Evolutionary conservation across 2,888 invertebrate species (phyloP).

Genomic region (Omphaloscelis lunosa): DNA sequence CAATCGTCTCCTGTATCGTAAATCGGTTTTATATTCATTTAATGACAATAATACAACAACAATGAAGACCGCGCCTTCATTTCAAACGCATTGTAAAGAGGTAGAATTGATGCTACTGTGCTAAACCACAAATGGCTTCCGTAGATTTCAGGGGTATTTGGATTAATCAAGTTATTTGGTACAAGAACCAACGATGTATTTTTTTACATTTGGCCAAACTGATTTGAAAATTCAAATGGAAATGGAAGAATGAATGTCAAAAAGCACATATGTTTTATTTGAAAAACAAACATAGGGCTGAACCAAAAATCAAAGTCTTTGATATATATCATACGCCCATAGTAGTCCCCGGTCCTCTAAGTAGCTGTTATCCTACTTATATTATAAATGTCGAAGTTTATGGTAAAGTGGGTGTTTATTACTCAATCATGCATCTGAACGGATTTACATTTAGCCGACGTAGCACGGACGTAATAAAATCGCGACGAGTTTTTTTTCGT

Average conservation of each 20-base stretch:
- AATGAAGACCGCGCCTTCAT: constrained; percentile 81
- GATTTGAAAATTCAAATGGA: background rate
- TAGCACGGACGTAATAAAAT: too few relatives aligned
- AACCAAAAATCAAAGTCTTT: background rate
- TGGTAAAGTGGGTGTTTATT: background rate
- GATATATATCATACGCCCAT: background rate
- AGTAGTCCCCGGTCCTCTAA: background rate
- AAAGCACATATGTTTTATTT: background rate
- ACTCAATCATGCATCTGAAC: background rate
- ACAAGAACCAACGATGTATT: background rate
- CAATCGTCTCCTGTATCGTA: constrained; percentile 77
- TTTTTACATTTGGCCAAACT: background rate
- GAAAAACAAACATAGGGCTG: background rate
- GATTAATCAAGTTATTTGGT: constrained; percentile 43
- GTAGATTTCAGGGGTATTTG: constrained; percentile 59
- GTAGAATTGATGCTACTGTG: constrained; percentile 73
- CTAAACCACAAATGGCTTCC: constrained; percentile 82
- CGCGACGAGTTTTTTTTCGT: too few relatives aligned
- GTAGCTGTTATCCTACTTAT: background rate
- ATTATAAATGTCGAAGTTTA: background rate
- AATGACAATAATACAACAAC: constrained; percentile 82
- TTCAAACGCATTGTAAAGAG: constrained; percentile 75
- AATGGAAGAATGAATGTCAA: background rate
- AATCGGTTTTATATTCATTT: constrained; percentile 84
- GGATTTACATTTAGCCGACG: too few relatives aligned